phyloP scores from a whole-genome alignment of 2,797 vertebrate species.

The Delichon dasypus region DNA sequence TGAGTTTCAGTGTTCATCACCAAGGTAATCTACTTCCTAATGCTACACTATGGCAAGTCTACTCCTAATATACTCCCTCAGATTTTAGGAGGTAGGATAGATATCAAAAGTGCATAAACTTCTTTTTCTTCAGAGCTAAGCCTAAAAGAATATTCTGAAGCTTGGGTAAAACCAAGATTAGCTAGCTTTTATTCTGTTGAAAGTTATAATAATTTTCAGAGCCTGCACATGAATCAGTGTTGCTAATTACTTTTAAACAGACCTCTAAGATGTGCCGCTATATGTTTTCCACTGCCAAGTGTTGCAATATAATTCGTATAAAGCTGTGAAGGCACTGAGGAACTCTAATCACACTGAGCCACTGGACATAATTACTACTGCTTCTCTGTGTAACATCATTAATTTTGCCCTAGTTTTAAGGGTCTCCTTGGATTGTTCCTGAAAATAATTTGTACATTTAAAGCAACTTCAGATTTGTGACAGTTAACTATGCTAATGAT shows the following conservation, averaged over 20 bases:
- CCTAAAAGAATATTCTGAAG: neutral
- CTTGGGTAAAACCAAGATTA: neutral
- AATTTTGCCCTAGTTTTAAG: constrained; percentile 4
- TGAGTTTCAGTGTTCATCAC: neutral
- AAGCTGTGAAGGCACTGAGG: neutral
- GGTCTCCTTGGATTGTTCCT: neutral
- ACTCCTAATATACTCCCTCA: neutral
- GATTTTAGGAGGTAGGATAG: neutral
- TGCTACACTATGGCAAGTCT: neutral
- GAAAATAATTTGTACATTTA: neutral
- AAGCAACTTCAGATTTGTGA: neutral
- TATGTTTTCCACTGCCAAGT: neutral
- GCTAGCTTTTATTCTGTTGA: neutral
- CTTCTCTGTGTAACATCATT: neutral
- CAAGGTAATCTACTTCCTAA: neutral
- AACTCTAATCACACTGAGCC: neutral
- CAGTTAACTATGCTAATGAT: neutral
- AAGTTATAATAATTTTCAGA: neutral
- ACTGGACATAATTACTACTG: neutral
- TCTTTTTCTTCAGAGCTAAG: neutral
- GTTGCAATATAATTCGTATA: neutral
- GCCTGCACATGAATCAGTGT: neutral
- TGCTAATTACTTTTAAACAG: neutral
- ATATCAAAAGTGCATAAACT: neutral
- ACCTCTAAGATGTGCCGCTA: neutral